phyloP scores from a whole-genome alignment of 1,140 invertebrate species.

The Apocrypta bakeri region DNA sequence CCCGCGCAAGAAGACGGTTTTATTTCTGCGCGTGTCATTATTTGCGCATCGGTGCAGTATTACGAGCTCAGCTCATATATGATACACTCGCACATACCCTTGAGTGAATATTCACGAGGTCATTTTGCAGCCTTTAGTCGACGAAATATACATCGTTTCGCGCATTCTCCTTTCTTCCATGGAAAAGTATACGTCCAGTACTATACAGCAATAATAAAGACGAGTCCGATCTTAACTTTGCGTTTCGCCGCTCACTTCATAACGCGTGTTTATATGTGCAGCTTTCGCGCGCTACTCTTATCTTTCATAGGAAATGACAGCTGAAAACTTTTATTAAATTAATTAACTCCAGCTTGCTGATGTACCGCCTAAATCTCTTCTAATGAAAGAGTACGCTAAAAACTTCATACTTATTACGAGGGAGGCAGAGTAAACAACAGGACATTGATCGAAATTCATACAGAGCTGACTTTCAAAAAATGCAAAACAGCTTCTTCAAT shows the following conservation, averaged over 20 bases:
- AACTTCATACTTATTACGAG: neutral
- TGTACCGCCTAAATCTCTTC: neutral
- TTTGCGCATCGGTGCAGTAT: conserved; percentile 68
- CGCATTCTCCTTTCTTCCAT: conserved; percentile 46
- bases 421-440: neutral
- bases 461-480: neutral
- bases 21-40: conserved; percentile 70
- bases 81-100: conserved; percentile 1
- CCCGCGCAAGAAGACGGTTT: conserved; percentile 66
- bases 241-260: conserved; percentile 15
- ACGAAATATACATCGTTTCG: conserved; percentile 55
- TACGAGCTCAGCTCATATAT: neutral
- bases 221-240: conserved; percentile 53
- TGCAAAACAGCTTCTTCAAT: conserved; percentile 36
- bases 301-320: conserved; percentile 25
- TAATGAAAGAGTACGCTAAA: neutral
- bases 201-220: conserved; percentile 51
- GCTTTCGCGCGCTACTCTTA: conserved; percentile 15
- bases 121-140: conserved; percentile 57
- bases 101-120: conserved; percentile 67
- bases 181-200: conserved; percentile 46
- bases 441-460: conserved; percentile 2
- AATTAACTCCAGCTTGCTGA: conserved; percentile 16
- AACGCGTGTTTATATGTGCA: neutral
- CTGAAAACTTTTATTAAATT: conserved; percentile 39